Evolutionary conservation across 2,113 vertebrate species (phyloP).

Genomic region (Petroica traversi): DNA sequence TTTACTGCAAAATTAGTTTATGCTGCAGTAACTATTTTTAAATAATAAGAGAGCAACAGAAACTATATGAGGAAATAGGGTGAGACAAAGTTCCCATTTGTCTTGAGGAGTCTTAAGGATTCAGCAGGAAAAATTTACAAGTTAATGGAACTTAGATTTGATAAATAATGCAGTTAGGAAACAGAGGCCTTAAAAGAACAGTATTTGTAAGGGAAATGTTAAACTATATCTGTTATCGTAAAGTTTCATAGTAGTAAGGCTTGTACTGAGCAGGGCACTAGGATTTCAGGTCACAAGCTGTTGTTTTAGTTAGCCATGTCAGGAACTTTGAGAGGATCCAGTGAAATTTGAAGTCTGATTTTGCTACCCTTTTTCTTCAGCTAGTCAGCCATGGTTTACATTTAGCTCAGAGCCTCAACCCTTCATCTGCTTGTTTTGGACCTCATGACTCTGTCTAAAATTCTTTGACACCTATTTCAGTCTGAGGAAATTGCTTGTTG

Average conservation of each 20-base stretch:
- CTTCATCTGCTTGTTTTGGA: conserved; percentile 20
- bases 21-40: not conserved
- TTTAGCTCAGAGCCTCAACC: not conserved
- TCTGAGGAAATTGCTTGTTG: conserved; percentile 42
- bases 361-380: conserved; percentile 3
- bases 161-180: conserved; percentile 1
- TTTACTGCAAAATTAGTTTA: conserved; percentile 12
- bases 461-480: conserved; percentile 27
- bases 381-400: not conserved
- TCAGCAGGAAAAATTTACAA: conserved; percentile 24
- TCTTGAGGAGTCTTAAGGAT: conserved; percentile 14
- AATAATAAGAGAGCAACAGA: not conserved
- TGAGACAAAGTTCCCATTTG: conserved; percentile 29
- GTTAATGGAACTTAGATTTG: conserved; percentile 19
- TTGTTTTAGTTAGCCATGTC: not conserved
- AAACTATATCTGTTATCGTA: not conserved
- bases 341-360: not conserved
- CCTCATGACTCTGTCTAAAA: not conserved
- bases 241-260: not conserved
- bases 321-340: not conserved
- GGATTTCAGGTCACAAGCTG: not conserved
- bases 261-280: not conserved
- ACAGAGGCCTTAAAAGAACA: conserved; percentile 31
- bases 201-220: conserved; percentile 9
- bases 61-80: not conserved